phyloP scores from a whole-genome alignment of 1,140 invertebrate genomes.

The Philaenus spumarius region DNA sequence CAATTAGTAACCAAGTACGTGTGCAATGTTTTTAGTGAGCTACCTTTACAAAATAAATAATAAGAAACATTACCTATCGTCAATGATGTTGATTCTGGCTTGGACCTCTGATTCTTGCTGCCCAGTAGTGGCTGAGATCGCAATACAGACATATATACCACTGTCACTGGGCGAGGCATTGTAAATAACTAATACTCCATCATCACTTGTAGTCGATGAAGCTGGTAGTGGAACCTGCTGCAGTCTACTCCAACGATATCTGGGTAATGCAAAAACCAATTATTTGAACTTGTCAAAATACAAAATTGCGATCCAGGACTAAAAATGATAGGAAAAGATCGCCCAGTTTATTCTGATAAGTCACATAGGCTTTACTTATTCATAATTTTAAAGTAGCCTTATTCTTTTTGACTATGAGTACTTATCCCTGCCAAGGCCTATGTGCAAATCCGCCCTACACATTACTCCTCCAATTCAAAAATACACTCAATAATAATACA shows the following conservation, averaged over 20 bases:
- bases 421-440: too few relatives aligned
- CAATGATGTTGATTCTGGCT: constrained; percentile 35
- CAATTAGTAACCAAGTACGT: too few relatives aligned
- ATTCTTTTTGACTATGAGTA: too few relatives aligned
- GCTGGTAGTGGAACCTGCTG: constrained; percentile 46
- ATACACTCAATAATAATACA: too few relatives aligned
- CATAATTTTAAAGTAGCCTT: too few relatives aligned
- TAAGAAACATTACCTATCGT: too few relatives aligned
- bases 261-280: constrained; percentile 18
- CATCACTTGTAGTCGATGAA: constrained; percentile 38
- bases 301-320: background rate
- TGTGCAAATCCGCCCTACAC: too few relatives aligned
- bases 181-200: constrained; percentile 65
- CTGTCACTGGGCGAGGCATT: constrained; percentile 58
- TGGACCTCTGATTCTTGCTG: constrained; percentile 36
- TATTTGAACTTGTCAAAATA: constrained; percentile 6
- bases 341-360: too few relatives aligned
- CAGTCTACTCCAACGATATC: constrained; percentile 49
- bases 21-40: too few relatives aligned
- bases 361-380: too few relatives aligned
- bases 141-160: constrained; percentile 76
- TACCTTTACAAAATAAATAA: too few relatives aligned
- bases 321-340: background rate
- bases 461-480: too few relatives aligned
- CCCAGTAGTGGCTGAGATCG: constrained; percentile 31